Evolutionary conservation across 1,140 invertebrate species (phyloP), one percentile per base, ranked within the genome.

Genomic region (Drosophila asahinai): DNA sequence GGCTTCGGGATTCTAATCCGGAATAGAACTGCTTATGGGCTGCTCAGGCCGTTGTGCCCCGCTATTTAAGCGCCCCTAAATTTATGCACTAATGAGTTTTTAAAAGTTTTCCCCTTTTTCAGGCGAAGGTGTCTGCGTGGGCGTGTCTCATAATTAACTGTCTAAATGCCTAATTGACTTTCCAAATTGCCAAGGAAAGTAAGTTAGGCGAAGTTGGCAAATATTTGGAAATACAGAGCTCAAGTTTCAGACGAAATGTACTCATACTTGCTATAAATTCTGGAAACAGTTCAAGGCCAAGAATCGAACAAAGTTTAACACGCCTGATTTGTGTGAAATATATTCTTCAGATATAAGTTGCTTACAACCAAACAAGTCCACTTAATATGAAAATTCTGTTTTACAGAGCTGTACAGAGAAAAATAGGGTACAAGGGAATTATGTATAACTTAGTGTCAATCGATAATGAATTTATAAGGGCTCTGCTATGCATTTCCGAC

Each of bases 51-150:
- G 4, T 25, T 15, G 11, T 17, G 19, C 22, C 11, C 64, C 12
- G 51, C 80, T 87, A 81, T 87, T 81, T 87, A 87, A 81, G 48
- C 61, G 14, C 9, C 43, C 43, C 48, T 43, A 58, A 90, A 86
- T 90, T 74, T 90, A 90, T 90, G 86, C 86, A 86, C 81, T 90
- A 90, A 90, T 90, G 86, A 90, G 81, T 51, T 90, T 90, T 90
- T 90, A 90, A 89, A 90, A 91, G 86, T 90, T 84, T 74, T 17
- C 65, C 73, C 27, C 38, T 25, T 49, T 43, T 36, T 52, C 38
- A 42, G 43, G 47, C 11, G 15, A 52, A 40, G 62, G 74, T 47
- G 74, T 67, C 62, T 61, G 62, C 5, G 15, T 27, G 54, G 74
- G 74, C 73, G 74, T 77, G 62, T n/a, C 51, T 52, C n/a, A 36